Percentiles rank a stretch among this genome's conserved stretches.
These are phyloP conservation scores for Nycticebus coucang DNA, from an alignment of 2,113 vertebrate genomes.

Conservation along the genomic window DNA sequence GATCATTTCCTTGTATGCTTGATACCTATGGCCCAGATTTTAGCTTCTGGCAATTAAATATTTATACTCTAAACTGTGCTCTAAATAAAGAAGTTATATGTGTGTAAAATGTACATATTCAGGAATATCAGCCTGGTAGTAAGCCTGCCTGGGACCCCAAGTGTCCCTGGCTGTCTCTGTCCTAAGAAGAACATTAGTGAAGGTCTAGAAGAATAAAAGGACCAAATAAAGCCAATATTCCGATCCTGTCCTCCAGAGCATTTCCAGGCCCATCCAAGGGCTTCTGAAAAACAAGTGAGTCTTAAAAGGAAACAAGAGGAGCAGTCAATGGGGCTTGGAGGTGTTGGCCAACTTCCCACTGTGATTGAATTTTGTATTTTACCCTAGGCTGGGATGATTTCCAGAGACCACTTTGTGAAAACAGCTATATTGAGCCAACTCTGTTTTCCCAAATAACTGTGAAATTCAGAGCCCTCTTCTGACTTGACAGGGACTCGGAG, in stretches of 20 bases:
- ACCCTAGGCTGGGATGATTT: constrained; percentile 66
- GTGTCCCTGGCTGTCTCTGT: neutral
- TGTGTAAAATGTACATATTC: neutral
- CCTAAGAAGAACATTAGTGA: neutral
- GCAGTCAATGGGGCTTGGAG: constrained; percentile 44
- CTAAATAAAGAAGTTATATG: neutral
- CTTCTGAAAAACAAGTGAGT: constrained; percentile 43
- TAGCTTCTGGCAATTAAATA: constrained; percentile 48
- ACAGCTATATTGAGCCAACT: constrained; percentile 66
- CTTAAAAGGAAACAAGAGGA: constrained; percentile 56
- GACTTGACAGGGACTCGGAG: constrained; percentile 48
- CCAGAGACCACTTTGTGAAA: constrained; percentile 74
- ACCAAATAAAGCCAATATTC: neutral
- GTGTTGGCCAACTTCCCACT: constrained; percentile 62
- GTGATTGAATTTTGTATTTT: constrained; percentile 74
- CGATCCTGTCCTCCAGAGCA: neutral
- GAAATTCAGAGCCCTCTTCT: constrained; percentile 53
- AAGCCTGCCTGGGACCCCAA: neutral
- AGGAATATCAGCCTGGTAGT: neutral
- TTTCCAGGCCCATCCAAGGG: neutral
- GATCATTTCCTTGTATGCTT: constrained; percentile 6
- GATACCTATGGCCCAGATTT: neutral
- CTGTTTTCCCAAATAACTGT: constrained; percentile 69
- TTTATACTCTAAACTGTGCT: neutral
- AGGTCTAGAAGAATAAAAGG: neutral